Evolutionary conservation across 2,888 invertebrate genomes (phyloP).

Genomic region (Tinea pellionella): DNA sequence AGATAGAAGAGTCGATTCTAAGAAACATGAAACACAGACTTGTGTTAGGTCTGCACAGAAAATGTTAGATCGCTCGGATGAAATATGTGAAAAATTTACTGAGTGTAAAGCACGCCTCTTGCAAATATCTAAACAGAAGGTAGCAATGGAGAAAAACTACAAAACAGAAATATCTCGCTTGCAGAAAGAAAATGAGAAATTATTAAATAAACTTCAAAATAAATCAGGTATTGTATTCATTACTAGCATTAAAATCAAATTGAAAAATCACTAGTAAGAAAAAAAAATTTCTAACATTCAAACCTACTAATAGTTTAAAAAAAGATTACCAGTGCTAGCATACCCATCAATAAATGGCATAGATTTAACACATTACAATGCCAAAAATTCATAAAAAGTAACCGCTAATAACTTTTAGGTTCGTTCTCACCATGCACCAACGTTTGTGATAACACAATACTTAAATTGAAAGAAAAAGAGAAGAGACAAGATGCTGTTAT

Average conservation of each 20-base stretch:
- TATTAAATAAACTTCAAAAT: conserved; percentile 40
- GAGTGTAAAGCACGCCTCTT: conserved; percentile 39
- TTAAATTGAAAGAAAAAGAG: conserved; percentile 36
- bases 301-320: too few species aligned
- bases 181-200: conserved; percentile 49
- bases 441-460: conserved; percentile 31
- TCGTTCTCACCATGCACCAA: background rate
- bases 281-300: too few species aligned
- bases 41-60: conserved; percentile 56
- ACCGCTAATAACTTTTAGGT: background rate
- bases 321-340: too few species aligned
- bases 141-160: conserved; percentile 39
- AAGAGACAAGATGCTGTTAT: conserved; percentile 38
- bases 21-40: conserved; percentile 52
- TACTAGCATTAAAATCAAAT: too few species aligned
- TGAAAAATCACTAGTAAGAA: too few species aligned
- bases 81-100: conserved; percentile 35
- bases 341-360: too few species aligned
- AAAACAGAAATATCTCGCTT: conserved; percentile 46
- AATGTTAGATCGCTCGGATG: conserved; percentile 49
- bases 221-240: conserved; percentile 40
- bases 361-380: too few species aligned
- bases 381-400: too few species aligned
- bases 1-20: conserved; percentile 38
- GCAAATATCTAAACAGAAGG: conserved; percentile 48